Conservation (phyloP, 2,113 vertebrate species). For the Zonotrichia leucophrys region DNA sequence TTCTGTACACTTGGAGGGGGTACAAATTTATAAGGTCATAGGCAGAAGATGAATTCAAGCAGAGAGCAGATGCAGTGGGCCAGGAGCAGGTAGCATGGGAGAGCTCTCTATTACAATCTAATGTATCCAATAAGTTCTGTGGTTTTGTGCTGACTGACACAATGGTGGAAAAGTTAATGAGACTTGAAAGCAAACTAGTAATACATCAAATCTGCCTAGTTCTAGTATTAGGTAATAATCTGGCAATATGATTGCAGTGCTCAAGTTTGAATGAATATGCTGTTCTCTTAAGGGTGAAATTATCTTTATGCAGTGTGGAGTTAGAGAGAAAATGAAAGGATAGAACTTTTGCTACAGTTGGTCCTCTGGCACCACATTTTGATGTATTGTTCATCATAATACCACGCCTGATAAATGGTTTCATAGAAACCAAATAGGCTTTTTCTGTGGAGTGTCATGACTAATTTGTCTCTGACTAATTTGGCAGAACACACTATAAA, state of each 20-base stretch:
- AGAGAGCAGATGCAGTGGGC: neutral
- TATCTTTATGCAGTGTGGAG: neutral
- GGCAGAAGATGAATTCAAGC: neutral
- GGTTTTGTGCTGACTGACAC: neutral
- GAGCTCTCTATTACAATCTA: neutral
- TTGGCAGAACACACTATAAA: neutral
- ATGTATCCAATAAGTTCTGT: neutral
- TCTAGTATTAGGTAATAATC: neutral
- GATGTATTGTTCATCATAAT: neutral
- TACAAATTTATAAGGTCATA: neutral
- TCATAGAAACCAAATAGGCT: neutral
- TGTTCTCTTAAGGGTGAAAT: neutral
- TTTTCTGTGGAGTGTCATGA: neutral
- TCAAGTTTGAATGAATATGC: neutral
- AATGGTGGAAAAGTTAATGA: neutral
- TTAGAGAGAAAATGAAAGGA: neutral
- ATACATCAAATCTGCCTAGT: neutral
- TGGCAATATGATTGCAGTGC: neutral
- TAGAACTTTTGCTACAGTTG: neutral
- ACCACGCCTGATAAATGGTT: neutral
- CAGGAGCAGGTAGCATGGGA: neutral
- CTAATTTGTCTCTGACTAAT: neutral
- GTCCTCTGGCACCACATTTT: neutral
- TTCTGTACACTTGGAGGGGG: neutral
- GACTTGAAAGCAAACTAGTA: neutral